These are phyloP conservation scores for Labrus mixtus DNA, from an alignment of 2,113 vertebrate genomes.

Conservation along the genomic window DNA sequence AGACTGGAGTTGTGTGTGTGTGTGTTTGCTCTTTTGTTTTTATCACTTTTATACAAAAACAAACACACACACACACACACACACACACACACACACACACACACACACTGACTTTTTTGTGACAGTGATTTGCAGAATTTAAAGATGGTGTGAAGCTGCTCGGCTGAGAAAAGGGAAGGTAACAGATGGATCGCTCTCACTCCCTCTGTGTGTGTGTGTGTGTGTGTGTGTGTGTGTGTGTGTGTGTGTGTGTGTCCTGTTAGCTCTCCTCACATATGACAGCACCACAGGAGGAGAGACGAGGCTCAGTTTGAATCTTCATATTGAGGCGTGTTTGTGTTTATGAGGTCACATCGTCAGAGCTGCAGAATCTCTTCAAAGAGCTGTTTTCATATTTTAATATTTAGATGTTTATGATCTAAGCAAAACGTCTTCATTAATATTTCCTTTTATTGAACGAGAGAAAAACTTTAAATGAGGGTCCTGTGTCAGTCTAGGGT, in stretches of 20 bases:
- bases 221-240: slow-evolving; percentile 15
- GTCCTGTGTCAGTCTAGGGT: no score
- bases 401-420: no score
- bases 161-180: background rate
- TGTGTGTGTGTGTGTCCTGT: background rate
- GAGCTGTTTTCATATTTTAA: no score
- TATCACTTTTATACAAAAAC: no score
- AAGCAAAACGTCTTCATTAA: no score
- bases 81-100: background rate
- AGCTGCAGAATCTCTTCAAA: no score
- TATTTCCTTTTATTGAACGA: no score
- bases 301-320: background rate
- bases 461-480: no score
- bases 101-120: background rate
- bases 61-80: background rate
- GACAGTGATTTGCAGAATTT: background rate
- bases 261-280: slow-evolving; percentile 32
- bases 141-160: background rate
- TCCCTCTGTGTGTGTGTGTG: background rate
- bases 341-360: no score
- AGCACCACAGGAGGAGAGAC: slow-evolving; percentile 20
- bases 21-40: background rate
- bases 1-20: no score
- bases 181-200: slow-evolving; percentile 28
- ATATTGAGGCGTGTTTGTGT: no score